Percentiles rank a stretch among this genome's conserved stretches.
phyloP scores from a whole-genome alignment of 2,797 vertebrate species.

The Poeciliopsis turneri region DNA sequence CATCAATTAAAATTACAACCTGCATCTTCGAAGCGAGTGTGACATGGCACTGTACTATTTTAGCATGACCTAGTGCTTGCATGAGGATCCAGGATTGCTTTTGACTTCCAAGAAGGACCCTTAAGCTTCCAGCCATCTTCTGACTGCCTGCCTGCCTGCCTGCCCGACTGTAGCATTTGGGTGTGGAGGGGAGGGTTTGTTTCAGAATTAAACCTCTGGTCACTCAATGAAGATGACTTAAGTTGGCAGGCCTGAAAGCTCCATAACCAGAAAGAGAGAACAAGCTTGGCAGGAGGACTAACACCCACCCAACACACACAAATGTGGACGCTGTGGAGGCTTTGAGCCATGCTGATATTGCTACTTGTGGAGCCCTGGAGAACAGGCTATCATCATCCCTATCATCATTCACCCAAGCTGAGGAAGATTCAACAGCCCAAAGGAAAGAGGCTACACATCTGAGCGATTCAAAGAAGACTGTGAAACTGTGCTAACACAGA shows the following conservation, averaged over 20 bases:
- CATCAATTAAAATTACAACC: conserved; percentile 44
- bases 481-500: conserved; percentile 45
- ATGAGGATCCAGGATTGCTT: conserved; percentile 62
- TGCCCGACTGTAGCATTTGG: conserved; percentile 63
- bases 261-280: conserved; percentile 57
- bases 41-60: conserved; percentile 34
- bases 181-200: conserved; percentile 50
- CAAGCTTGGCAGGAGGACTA: conserved; percentile 51
- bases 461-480: conserved; percentile 53
- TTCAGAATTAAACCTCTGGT: conserved; percentile 69
- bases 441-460: conserved; percentile 61
- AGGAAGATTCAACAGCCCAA: conserved; percentile 61
- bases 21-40: conserved; percentile 37
- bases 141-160: conserved; percentile 60
- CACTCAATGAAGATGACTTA: conserved; percentile 73
- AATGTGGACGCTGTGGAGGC: conserved; percentile 63
- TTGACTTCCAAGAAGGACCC: conserved; percentile 69
- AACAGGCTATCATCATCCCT: conserved; percentile 72
- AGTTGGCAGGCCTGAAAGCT: conserved; percentile 73
- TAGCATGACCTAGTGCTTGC: conserved; percentile 64
- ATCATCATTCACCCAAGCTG: conserved; percentile 72
- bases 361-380: conserved; percentile 69
- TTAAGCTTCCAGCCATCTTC: conserved; percentile 61
- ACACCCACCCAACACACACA: conserved; percentile 38
- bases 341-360: conserved; percentile 77